Evolutionary conservation across 2,113 vertebrate species (phyloP).

Genomic region (Odocoileus hemionus): DNA sequence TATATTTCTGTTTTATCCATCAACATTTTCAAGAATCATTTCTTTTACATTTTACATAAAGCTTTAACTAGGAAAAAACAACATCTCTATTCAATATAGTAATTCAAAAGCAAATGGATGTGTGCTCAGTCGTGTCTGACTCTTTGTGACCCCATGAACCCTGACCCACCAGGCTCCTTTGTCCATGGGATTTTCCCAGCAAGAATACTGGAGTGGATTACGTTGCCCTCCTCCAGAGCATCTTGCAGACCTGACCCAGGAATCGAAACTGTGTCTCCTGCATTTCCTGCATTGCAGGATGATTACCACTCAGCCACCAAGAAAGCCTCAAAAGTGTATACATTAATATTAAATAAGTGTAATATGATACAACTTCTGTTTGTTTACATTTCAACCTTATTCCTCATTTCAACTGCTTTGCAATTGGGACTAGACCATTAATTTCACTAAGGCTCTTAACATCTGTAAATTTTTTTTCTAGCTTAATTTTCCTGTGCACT

Average conservation of each 20-base stretch:
- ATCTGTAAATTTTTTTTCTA: not conserved
- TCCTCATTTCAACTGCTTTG: not conserved
- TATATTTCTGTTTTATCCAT: not conserved
- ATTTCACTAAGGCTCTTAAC: not conserved
- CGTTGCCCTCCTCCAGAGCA: not conserved
- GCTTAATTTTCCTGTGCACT: not conserved
- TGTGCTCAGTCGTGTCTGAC: not conserved
- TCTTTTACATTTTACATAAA: slow-evolving; percentile 53
- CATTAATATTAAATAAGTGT: not conserved
- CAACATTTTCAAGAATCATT: slow-evolving; percentile 25
- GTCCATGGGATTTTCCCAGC: not conserved
- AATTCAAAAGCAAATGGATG: not conserved
- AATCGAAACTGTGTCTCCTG: not conserved
- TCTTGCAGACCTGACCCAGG: accelerated
- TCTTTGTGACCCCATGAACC: not conserved
- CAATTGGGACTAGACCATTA: not conserved
- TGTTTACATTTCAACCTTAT: not conserved
- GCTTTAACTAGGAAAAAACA: not conserved
- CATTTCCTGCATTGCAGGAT: not conserved
- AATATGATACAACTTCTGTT: not conserved
- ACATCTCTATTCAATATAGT: not conserved
- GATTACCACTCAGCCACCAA: not conserved
- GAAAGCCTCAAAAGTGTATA: not conserved
- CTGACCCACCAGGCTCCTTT: not conserved
- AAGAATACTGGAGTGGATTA: not conserved